Conservation (phyloP, 2,113 vertebrate species). For the Chiloscyllium plagiosum region DNA sequence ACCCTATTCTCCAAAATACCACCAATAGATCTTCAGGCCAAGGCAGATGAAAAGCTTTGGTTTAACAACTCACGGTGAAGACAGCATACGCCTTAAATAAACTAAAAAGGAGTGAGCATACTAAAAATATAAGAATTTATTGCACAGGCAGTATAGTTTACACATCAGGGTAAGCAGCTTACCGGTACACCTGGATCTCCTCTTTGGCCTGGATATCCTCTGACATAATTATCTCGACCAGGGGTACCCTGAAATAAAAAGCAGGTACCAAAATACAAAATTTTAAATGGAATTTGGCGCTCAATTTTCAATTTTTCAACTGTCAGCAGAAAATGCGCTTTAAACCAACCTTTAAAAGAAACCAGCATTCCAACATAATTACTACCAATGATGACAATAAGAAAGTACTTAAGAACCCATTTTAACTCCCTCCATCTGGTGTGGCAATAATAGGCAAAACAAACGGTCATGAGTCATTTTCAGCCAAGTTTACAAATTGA, state of each 20-base stretch:
- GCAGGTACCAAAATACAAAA: background rate
- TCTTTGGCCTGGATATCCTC: constrained; percentile 61
- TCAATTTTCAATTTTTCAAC: background rate
- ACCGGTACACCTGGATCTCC: constrained; percentile 66
- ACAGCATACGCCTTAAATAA: background rate
- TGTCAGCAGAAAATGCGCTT: background rate
- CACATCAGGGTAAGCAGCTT: constrained; percentile 13
- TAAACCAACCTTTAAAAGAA: background rate
- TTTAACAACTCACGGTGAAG: background rate
- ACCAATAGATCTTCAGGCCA: too few species aligned
- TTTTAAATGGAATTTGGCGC: background rate
- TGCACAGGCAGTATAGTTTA: background rate
- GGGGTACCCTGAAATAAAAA: constrained; percentile 60
- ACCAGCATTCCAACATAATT: background rate
- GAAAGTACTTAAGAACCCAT: background rate
- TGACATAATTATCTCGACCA: constrained; percentile 52
- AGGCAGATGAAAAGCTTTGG: background rate
- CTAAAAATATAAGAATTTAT: background rate
- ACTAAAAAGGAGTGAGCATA: background rate
- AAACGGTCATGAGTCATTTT: background rate
- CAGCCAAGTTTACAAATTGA: background rate
- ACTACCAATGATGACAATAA: background rate
- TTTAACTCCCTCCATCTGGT: background rate
- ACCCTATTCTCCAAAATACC: background rate
- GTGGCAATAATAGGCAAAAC: background rate